Percentiles rank a stretch among this genome's conserved stretches.
Conservation (phyloP, 2,113 vertebrate genomes). For the Carlito syrichta region DNA sequence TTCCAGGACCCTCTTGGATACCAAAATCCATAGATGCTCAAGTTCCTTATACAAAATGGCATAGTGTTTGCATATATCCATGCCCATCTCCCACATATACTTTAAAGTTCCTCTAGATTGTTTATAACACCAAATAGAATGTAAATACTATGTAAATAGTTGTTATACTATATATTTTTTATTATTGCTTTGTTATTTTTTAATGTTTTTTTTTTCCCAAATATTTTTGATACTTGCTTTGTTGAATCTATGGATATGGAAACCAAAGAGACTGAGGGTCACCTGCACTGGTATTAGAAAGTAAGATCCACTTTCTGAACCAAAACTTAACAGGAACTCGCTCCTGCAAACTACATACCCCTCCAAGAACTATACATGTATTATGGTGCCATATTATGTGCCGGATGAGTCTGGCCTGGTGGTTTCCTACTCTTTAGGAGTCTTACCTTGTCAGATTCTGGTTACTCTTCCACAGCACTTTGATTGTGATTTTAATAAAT, state of each 20-base stretch:
- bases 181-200: background rate
- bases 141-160: too few relatives aligned
- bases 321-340: background rate
- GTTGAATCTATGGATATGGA: background rate
- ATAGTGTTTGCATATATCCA: background rate
- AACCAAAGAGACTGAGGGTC: background rate
- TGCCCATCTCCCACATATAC: background rate
- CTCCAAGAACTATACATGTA: background rate
- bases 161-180: background rate
- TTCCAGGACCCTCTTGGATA: background rate
- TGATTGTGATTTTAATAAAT: constrained; percentile 70
- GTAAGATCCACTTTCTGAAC: background rate
- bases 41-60: too few relatives aligned
- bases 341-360: background rate
- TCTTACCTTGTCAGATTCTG: constrained; percentile 69
- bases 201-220: too few relatives aligned
- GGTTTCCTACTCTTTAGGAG: background rate
- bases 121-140: too few relatives aligned
- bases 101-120: background rate
- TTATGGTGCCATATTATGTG: background rate
- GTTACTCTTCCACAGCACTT: constrained; percentile 71
- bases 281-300: background rate
- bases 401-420: background rate
- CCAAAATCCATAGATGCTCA: background rate
- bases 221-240: background rate